Conservation (phyloP, 2,888 invertebrate species). For the Cataglyphis livida region DNA sequence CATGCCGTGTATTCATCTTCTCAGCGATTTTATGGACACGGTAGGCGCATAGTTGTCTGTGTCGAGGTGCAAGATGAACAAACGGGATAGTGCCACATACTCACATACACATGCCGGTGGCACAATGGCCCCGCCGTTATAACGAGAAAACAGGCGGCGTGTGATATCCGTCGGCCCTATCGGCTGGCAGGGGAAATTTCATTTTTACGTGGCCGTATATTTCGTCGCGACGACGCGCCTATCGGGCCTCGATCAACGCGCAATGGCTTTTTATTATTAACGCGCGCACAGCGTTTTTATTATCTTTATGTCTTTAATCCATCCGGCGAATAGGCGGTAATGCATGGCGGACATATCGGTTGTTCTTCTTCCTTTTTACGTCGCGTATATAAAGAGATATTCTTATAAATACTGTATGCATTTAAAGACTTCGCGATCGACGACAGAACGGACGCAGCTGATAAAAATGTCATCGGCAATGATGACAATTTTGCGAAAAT, state of each 20-base stretch:
- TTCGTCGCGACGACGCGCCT: slow-evolving; percentile 58
- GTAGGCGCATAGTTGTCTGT: slow-evolving; percentile 61
- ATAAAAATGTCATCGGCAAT: slow-evolving; percentile 38
- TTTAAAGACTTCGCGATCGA: slow-evolving; percentile 24
- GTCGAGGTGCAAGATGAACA: slow-evolving; percentile 64
- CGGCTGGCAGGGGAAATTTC: slow-evolving; percentile 61
- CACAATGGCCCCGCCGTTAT: slow-evolving; percentile 51
- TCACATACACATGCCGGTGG: slow-evolving; percentile 9
- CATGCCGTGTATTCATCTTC: slow-evolving; percentile 64
- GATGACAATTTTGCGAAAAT: slow-evolving; percentile 7
- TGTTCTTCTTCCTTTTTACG: slow-evolving; percentile 32
- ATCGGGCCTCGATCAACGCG: slow-evolving; percentile 69
- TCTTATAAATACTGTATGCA: slow-evolving; percentile 19
- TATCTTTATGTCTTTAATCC: slow-evolving; percentile 70
- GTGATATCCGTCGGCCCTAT: slow-evolving; percentile 55
- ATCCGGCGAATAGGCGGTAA: slow-evolving; percentile 22
- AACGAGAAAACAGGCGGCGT: slow-evolving; percentile 61
- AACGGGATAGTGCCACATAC: slow-evolving; percentile 61
- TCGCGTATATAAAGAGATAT: slow-evolving; percentile 20
- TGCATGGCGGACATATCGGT: slow-evolving; percentile 15
- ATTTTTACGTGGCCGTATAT: slow-evolving; percentile 68
- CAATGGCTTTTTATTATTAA: slow-evolving; percentile 67
- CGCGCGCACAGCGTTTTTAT: slow-evolving; percentile 60
- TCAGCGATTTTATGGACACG: slow-evolving; percentile 66
- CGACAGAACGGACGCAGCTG: slow-evolving; percentile 8